These are phyloP conservation scores for Cervus canadensis DNA, from an alignment of 2,113 vertebrate species.

Conservation along the genomic window DNA sequence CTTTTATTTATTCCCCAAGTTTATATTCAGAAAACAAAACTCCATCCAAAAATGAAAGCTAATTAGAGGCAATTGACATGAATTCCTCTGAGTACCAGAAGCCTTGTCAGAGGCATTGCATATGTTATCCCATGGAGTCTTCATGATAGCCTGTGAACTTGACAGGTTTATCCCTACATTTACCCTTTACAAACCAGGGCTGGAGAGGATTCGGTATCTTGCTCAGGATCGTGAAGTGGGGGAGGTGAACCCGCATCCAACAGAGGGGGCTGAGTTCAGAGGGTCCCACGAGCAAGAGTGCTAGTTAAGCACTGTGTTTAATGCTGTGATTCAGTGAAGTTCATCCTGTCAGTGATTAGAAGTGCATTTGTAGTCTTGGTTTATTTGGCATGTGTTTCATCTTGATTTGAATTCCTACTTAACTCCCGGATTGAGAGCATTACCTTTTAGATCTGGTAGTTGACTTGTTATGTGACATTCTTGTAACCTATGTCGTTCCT, in stretches of 20 bases:
- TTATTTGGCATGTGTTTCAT: constrained; percentile 9
- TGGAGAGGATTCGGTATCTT: background rate
- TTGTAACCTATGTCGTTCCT: background rate
- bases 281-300: background rate
- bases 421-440: background rate
- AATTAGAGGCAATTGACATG: background rate
- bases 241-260: background rate
- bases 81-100: constrained; percentile 7
- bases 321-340: background rate
- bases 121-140: background rate
- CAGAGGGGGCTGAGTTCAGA: background rate
- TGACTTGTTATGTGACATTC: constrained; percentile 20
- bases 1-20: constrained; percentile 13
- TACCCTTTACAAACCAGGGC: background rate
- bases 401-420: constrained; percentile 28
- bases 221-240: background rate
- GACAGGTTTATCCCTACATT: background rate
- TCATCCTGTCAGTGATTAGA: background rate
- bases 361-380: background rate
- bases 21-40: constrained; percentile 40
- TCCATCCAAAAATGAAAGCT: constrained; percentile 27
- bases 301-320: background rate
- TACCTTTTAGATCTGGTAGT: constrained; percentile 27
- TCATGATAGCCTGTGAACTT: background rate
- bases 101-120: background rate